Evolutionary conservation across 2,888 invertebrate genomes (phyloP).

Genomic region (Beris morrisii): DNA sequence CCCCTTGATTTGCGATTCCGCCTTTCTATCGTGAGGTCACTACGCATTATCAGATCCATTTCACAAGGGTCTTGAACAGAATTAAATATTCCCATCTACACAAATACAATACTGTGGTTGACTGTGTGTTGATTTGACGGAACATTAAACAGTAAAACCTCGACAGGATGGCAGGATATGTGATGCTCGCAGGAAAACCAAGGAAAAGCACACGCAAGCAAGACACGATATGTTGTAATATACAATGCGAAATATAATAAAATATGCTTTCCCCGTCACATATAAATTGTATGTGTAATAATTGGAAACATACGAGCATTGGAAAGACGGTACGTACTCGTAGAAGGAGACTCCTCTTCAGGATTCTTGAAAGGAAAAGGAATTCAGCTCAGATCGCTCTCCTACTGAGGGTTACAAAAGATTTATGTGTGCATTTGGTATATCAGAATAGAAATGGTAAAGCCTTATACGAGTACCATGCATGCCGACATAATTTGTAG

Average conservation of each 20-base stretch:
- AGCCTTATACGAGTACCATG: neutral
- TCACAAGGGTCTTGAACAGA: too few species aligned
- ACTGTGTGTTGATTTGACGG: too few species aligned
- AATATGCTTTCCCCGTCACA: slow-evolving; percentile 8
- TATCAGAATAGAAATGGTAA: neutral
- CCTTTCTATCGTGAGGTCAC: too few species aligned
- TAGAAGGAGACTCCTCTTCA: slow-evolving; percentile 1
- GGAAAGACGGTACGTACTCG: neutral
- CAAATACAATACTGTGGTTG: too few species aligned
- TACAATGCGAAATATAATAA: neutral
- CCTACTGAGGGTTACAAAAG: slow-evolving; percentile 8
- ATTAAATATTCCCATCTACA: too few species aligned
- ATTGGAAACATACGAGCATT: neutral
- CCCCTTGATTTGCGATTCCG: too few species aligned
- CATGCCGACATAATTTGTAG: slow-evolving; percentile 12
- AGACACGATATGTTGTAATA: too few species aligned
- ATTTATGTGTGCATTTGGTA: slow-evolving; percentile 5
- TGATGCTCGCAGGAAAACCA: too few species aligned
- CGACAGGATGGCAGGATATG: too few species aligned
- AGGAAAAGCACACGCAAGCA: too few species aligned
- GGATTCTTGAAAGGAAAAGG: neutral
- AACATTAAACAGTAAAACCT: too few species aligned
- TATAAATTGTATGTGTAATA: slow-evolving; percentile 14
- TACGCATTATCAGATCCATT: too few species aligned
- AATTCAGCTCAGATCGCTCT: neutral